Evolutionary conservation across 2,113 vertebrate genomes (phyloP).

Genomic region (Vulpes ferrilata): DNA sequence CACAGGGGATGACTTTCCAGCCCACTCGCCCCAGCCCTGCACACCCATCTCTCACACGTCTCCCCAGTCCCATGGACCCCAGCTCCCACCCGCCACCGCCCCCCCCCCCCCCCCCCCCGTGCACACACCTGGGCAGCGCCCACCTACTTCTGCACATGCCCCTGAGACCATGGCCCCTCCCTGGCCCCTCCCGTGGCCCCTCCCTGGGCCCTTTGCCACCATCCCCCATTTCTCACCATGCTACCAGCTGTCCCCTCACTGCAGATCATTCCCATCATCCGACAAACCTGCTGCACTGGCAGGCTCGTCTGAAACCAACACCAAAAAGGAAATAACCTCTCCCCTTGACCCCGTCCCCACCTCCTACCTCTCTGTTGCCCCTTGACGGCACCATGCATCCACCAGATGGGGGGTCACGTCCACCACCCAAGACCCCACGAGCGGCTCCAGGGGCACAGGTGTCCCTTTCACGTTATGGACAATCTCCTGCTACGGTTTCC

Average conservation of each 20-base stretch:
- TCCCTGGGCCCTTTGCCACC: too few relatives aligned
- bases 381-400: too few relatives aligned
- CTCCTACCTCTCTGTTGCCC: background rate
- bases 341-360: background rate
- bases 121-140: background rate
- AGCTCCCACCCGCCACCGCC: background rate
- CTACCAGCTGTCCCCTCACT: background rate
- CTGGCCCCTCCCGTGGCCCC: too few relatives aligned
- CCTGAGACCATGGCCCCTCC: background rate
- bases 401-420: too few relatives aligned
- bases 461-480: background rate
- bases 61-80: too few relatives aligned
- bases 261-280: background rate
- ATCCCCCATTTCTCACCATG: background rate
- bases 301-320: background rate
- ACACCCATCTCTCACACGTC: background rate
- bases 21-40: background rate
- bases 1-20: background rate
- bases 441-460: rapidly evolving
- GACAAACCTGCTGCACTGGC: background rate
- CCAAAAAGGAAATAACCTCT: background rate
- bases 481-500: background rate
- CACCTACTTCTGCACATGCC: background rate
- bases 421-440: background rate
- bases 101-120: too few relatives aligned